Percentiles rank a stretch among this genome's conserved stretches.
These are phyloP conservation scores for Cladorhizidae sp. DNA, from an alignment of 37 sponge, comb jelly and placozoan genomes.

Conservation along the genomic window DNA sequence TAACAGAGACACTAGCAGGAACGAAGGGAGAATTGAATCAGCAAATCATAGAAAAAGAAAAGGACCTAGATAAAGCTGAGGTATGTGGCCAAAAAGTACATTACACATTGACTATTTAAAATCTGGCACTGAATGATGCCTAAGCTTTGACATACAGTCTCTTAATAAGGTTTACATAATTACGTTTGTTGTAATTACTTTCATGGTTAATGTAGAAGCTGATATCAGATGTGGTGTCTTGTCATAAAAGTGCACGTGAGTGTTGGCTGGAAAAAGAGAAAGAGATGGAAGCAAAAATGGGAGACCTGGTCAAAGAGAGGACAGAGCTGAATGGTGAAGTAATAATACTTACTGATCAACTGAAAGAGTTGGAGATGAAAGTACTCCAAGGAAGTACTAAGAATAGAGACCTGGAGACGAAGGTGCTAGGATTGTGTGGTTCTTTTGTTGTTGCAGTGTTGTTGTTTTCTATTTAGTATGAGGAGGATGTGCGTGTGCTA, in stretches of 20 bases:
- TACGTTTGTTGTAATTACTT: too few species aligned
- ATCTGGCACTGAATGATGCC: too few species aligned
- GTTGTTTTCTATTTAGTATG: conserved; percentile 7
- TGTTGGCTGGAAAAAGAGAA: conserved; percentile 18
- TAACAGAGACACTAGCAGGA: not conserved
- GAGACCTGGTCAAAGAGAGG: conserved; percentile 13
- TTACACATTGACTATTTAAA: too few species aligned
- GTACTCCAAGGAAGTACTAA: not conserved
- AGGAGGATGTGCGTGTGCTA: not conserved
- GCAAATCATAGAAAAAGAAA: conserved; percentile 18
- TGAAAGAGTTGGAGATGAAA: not conserved
- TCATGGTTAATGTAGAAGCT: too few species aligned
- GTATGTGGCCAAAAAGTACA: too few species aligned
- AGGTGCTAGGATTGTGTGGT: not conserved
- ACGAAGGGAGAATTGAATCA: not conserved
- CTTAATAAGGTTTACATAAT: too few species aligned
- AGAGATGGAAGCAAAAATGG: not conserved
- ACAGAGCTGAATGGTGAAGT: not conserved
- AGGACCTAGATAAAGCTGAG: not conserved
- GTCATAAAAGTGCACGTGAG: not conserved
- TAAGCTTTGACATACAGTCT: not conserved
- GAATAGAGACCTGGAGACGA: not conserved
- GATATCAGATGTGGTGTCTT: conserved; percentile 15
- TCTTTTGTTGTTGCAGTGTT: not conserved
- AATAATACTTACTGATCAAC: not conserved